phyloP scores from a whole-genome alignment of 1,140 invertebrate species.

The Himalopsyche phryganea region DNA sequence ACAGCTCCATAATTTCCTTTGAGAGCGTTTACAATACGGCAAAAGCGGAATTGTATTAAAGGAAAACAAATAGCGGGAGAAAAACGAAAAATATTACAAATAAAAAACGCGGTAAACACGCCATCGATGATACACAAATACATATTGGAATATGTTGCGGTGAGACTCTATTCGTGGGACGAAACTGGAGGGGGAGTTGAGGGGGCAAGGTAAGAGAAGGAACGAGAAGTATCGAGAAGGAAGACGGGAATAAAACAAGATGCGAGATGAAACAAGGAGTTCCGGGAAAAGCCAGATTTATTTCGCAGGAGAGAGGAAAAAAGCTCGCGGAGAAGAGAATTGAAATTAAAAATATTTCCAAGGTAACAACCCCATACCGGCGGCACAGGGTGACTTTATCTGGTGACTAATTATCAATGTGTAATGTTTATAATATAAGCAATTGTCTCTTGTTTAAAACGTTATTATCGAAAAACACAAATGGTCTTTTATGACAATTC shows the following conservation, averaged over 20 bases:
- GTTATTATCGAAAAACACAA: no score
- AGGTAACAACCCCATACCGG: background rate
- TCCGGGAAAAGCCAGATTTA: slow-evolving; percentile 9
- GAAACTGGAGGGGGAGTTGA: background rate
- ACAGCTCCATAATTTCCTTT: slow-evolving; percentile 6
- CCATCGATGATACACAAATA: slow-evolving; percentile 4
- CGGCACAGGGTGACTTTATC: no score
- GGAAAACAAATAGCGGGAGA: background rate
- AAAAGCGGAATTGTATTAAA: background rate
- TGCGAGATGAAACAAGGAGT: slow-evolving; percentile 18
- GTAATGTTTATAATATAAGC: no score
- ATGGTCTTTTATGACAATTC: no score
- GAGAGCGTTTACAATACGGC: slow-evolving; percentile 4
- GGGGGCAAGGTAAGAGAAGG: background rate
- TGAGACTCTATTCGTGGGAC: background rate
- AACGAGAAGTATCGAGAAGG: background rate
- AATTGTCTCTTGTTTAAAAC: no score
- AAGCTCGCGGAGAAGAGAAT: slow-evolving; percentile 5
- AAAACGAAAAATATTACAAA: background rate
- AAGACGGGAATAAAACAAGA: slow-evolving; percentile 7
- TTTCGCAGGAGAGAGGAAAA: slow-evolving; percentile 8
- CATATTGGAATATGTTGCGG: background rate
- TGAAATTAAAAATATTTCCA: slow-evolving; percentile 42
- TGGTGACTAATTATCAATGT: no score
- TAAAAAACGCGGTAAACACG: background rate